Evolutionary conservation across 2,113 vertebrate species (phyloP).

Genomic region (Thunnus thynnus): DNA sequence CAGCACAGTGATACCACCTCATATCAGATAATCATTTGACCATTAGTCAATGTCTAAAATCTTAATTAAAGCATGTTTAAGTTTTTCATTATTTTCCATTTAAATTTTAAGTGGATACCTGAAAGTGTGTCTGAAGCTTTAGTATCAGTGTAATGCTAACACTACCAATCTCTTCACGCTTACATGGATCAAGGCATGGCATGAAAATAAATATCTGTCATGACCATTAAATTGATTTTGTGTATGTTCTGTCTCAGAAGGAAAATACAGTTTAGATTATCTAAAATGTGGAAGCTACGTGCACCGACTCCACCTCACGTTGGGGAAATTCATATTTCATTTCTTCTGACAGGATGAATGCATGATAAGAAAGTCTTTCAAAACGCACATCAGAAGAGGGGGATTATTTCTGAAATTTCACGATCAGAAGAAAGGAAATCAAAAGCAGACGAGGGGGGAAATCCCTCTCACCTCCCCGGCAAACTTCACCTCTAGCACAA

Average conservation of each 20-base stretch:
- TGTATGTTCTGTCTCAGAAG: not conserved
- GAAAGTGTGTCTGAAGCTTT: too few relatives aligned
- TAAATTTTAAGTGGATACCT: not conserved
- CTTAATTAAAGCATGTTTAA: too few relatives aligned
- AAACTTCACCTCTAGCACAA: conserved; percentile 35
- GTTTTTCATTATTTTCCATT: not conserved
- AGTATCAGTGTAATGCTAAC: too few relatives aligned
- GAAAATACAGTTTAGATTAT: not conserved
- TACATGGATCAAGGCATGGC: not conserved
- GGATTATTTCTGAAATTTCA: conserved; percentile 28
- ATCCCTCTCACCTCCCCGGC: conserved; percentile 38
- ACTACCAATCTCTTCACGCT: not conserved
- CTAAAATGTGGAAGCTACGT: not conserved
- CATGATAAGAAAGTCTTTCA: conserved; percentile 26
- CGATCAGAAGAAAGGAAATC: conserved; percentile 22
- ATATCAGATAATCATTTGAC: too few relatives aligned
- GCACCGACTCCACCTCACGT: too few relatives aligned
- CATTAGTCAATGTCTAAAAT: too few relatives aligned
- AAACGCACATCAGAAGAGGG: not conserved
- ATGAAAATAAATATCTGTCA: not conserved
- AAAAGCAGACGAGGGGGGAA: conserved; percentile 25
- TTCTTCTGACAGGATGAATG: conserved; percentile 24
- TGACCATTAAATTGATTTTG: not conserved
- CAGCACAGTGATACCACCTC: too few relatives aligned
- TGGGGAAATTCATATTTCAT: too few relatives aligned